Evolutionary conservation across 1,140 invertebrate species (phyloP).

Genomic region (Platyscapa corneri): DNA sequence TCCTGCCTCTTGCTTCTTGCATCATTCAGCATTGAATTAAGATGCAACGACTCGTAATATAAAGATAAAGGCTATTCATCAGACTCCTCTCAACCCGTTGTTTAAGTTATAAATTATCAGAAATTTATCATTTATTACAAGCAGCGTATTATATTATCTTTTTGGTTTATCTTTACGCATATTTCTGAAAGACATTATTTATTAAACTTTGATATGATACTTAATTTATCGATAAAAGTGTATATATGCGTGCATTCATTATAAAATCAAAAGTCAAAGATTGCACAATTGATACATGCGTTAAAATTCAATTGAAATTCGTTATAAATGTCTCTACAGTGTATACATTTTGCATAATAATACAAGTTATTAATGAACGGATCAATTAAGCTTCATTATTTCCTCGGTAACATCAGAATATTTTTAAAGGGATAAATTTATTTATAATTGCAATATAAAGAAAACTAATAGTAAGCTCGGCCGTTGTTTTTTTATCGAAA

Average conservation of each 20-base stretch:
- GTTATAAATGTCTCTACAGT: neutral
- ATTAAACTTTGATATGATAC: too few relatives aligned
- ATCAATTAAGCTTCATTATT: too few relatives aligned
- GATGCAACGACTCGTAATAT: neutral
- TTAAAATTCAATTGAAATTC: too few relatives aligned
- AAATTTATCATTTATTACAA: neutral
- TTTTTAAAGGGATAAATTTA: neutral
- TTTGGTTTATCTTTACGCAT: neutral
- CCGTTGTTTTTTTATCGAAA: neutral
- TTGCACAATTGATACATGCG: too few relatives aligned
- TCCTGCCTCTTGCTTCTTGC: conserved; percentile 2
- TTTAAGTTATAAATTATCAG: neutral
- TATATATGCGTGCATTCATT: too few relatives aligned
- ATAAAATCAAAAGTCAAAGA: too few relatives aligned
- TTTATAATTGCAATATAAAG: neutral
- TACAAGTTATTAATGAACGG: neutral
- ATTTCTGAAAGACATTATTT: neutral
- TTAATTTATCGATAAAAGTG: too few relatives aligned
- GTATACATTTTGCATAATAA: neutral
- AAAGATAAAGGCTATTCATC: conserved; percentile 9
- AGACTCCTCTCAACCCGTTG: neutral
- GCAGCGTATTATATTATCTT: too few relatives aligned
- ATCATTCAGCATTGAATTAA: neutral
- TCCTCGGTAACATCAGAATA: too few relatives aligned
- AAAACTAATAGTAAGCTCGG: neutral